phyloP scores from a whole-genome alignment of 2,797 vertebrate species.

The Sciurus carolinensis region DNA sequence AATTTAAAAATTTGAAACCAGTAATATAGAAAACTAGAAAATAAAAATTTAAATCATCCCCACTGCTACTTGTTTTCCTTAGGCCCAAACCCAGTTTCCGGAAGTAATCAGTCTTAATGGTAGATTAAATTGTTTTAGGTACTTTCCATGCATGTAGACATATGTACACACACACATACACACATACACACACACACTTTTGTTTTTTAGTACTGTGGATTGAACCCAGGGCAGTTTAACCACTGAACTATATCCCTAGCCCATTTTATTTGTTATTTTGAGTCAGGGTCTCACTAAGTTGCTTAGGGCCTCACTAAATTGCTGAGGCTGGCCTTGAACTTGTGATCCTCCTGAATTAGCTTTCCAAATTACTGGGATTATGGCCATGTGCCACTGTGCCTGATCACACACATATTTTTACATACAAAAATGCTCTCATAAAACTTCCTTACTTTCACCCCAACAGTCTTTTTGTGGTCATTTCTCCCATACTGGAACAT shows the following conservation, averaged over 20 bases:
- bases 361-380: no score
- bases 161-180: no score
- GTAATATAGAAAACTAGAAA: background rate
- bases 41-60: background rate
- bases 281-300: no score
- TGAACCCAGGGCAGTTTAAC: no score
- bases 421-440: constrained; percentile 13
- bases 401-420: background rate
- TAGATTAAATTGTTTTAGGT: background rate
- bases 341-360: no score
- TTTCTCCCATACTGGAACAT: background rate
- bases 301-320: no score
- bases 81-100: background rate
- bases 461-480: background rate
- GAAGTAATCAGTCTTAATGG: background rate
- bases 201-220: no score
- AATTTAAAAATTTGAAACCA: background rate
- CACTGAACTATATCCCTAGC: no score
- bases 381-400: no score
- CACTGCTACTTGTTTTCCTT: background rate
- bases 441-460: background rate
- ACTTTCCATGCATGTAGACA: background rate
- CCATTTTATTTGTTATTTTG: no score
- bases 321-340: no score
- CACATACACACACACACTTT: no score